Conservation (phyloP, 2,113 vertebrate genomes). For the Orthonyx spaldingii region DNA sequence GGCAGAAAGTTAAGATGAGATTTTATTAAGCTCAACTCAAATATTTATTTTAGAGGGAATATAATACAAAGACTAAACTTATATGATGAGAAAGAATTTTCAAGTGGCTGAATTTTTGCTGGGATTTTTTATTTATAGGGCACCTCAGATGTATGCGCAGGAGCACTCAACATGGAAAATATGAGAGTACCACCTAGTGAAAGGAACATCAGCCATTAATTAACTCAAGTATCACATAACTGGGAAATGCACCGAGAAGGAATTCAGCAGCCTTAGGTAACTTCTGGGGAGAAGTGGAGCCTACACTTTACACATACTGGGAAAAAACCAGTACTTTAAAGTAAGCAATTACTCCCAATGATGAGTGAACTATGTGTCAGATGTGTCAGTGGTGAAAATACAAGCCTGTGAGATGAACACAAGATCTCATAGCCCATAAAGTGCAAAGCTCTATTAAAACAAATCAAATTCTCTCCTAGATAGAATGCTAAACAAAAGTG, state of each 20-base stretch:
- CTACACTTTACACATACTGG: fast-evolving
- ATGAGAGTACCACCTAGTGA: neutral
- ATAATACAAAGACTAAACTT: neutral
- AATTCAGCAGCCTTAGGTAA: neutral
- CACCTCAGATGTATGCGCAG: neutral
- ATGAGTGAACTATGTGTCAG: neutral
- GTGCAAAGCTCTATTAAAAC: neutral
- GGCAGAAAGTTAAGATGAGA: neutral
- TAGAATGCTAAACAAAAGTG: neutral
- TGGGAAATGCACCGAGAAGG: neutral
- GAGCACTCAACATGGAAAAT: neutral
- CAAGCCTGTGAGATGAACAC: neutral
- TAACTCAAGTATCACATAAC: neutral
- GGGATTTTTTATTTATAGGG: neutral
- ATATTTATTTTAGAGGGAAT: neutral
- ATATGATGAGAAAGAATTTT: neutral
- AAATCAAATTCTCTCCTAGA: neutral
- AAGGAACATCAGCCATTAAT: neutral
- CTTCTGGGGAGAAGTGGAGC: neutral
- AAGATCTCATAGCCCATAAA: neutral
- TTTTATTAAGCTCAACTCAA: neutral
- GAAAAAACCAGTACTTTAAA: neutral
- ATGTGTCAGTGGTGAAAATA: neutral
- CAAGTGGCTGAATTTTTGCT: neutral
- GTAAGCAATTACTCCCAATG: neutral